Base-by-base conservation (phyloP, 2,797 vertebrate genomes). In the Serranus cabrilla region DNA sequence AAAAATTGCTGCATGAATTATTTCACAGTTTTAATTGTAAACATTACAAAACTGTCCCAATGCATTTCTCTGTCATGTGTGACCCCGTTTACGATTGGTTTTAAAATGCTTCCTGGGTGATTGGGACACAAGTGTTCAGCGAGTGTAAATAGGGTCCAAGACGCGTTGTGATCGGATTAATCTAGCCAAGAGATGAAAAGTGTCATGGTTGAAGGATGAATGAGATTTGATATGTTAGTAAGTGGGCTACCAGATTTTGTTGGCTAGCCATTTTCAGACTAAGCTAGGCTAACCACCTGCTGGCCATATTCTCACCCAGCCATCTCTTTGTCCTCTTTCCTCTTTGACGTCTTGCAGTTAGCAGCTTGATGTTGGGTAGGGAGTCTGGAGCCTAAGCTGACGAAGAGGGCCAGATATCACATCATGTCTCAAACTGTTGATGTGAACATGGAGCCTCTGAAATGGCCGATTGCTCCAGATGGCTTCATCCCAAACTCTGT, bases 401-500 rank as follows among this genome's bases (percentile, higher is more conserved):
- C 40, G 21, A 63, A 70, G 39, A 74, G 27, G 49, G 39, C 39
- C 7, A n/a, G 45, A 46, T 10, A 6, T 56, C 39, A 2, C 3
- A 60, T 46, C 51, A 71, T 51, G 23, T 27, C 34, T 39, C 20
- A 67, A 9, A 13, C 21, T 27, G 11, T 3, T 13, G 69, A 39
- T 18, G 27, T 27, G 27, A 43, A 43, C 42, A 13, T 0, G 0
- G 54, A 69, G 63, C 56, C 37, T 66, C 20, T 23, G 17, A 57
- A 2, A 23, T 86, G 87, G 73, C 86, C 79, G 14, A 74, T 87
- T 3, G 87, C 90, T 64, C 83, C 85, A 27, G 89, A 90, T 8
- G 86, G 82, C 7, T 90, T 78, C 64, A 79, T 90, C 71, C 89
- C 85, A 7, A 91, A 87, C 75, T 89, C 86, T 21, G 77, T 89